Evolutionary conservation across 2,797 vertebrate genomes (phyloP), one percentile per base, ranked within the genome.

Genomic region (Falco cherrug): DNA sequence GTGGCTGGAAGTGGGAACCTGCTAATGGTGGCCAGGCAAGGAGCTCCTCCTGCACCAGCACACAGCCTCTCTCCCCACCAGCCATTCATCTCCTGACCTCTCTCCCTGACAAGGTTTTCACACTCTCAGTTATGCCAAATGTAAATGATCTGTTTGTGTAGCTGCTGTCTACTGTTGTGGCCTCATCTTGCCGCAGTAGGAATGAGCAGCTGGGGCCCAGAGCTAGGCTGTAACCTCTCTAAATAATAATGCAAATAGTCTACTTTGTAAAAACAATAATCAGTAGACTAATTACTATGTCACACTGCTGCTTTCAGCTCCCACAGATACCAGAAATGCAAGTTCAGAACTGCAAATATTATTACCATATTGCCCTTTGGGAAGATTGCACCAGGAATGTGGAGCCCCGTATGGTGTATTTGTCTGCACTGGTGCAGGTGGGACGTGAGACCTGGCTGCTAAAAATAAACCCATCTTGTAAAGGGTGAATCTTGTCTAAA

Each of bases 151-250:
- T 74, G 79, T 69, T 84, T 64, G 39, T 16, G 61, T 65, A 37
- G 33, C 73, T 11, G 7, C 50, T 13, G 60, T 13, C 73, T 68
- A 47, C 50, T 83, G 84, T n/a, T 63, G 81, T 64, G 88, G 48
- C 64, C 59, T 76, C 8, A 0, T 47, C 81, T 84, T 79, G 50
- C 77, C 0, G 0, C 39, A 11, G 77, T 50, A 56, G 64, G 77
- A 83, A 80, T 77, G 77, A 76, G 68, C 77, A 86, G 81, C 93
- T 51, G 7, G 54, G 68, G 50, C 84, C 71, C 59, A 37, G 84
- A 93, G 84, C 63, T 85, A 70, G 71, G 64, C 88, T 68, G 63
- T 41, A 93, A 82, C 93, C 90, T 86, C 87, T 79, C 77, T 68
- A 64, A 91, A 60, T 73, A 83, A 47, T 43, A 80, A 50, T 41